A percentile compares a stretch with the other conserved stretches of the same genome.
Conservation (phyloP, 2,113 vertebrate genomes). For the Phoxinus phoxinus region DNA sequence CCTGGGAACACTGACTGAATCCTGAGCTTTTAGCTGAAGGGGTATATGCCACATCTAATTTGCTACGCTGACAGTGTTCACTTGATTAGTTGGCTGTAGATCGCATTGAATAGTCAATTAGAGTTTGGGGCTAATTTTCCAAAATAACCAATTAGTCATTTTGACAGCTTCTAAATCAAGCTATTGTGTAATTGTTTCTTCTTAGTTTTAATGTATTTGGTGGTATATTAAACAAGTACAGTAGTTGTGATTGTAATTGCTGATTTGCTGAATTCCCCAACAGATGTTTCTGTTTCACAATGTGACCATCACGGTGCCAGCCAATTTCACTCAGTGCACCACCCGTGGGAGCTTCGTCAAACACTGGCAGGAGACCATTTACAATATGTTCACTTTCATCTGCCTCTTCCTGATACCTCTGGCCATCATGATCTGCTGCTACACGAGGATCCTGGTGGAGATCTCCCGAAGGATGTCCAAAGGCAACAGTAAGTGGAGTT, state of each 20-base stretch:
- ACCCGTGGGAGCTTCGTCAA: constrained; percentile 77
- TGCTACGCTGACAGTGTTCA: neutral
- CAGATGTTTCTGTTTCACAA: constrained; percentile 82
- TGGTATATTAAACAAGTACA: neutral
- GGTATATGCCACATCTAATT: neutral
- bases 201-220: neutral
- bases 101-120: neutral
- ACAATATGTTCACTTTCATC: constrained; percentile 84
- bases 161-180: no score
- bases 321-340: constrained; percentile 83
- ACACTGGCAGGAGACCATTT: constrained; percentile 81
- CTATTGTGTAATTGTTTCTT: neutral
- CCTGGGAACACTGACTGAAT: neutral
- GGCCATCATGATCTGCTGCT: constrained; percentile 83
- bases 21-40: neutral
- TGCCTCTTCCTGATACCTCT: constrained; percentile 83
- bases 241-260: neutral
- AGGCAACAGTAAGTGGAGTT: constrained; percentile 66
- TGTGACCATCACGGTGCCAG: constrained; percentile 79
- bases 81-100: neutral
- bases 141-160: neutral
- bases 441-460: constrained; percentile 80
- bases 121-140: neutral
- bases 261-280: constrained; percentile 15
- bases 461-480: constrained; percentile 79